phyloP scores from a whole-genome alignment of 1,140 invertebrate species.

The Lasioglossum albipes region DNA sequence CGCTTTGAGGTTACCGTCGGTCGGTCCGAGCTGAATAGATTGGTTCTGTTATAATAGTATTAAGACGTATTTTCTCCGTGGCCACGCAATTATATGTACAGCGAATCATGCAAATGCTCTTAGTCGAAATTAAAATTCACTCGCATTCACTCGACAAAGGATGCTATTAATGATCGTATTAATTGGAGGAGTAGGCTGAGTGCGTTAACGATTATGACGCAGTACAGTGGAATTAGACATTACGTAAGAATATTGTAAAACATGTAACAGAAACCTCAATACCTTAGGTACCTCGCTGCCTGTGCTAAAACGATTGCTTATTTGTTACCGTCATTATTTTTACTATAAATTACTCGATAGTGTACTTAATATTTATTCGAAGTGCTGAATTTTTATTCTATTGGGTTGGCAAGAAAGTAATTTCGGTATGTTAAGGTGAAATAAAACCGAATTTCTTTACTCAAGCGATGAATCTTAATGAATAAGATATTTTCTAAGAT shows the following conservation, averaged over 20 bases:
- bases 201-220: neutral
- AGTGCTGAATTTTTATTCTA: too few species aligned
- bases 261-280: neutral
- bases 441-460: too few species aligned
- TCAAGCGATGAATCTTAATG: too few species aligned
- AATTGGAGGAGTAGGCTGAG: neutral
- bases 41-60: slow-evolving; percentile 58
- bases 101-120: neutral
- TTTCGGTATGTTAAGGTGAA: too few species aligned
- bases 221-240: neutral
- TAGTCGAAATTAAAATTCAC: neutral
- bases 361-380: too few species aligned
- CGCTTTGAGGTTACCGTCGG: slow-evolving; percentile 55
- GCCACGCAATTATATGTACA: slow-evolving; percentile 41
- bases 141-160: neutral
- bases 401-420: too few species aligned
- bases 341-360: too few species aligned
- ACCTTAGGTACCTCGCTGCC: too few species aligned
- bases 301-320: too few species aligned
- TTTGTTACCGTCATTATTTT: too few species aligned
- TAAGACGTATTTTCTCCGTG: slow-evolving; percentile 53
- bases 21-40: slow-evolving; percentile 49
- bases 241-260: too few species aligned
- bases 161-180: neutral
- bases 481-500: too few species aligned